A percentile compares a stretch with the other conserved stretches of the same genome.
Evolutionary conservation across 2,888 invertebrate species (phyloP).

Genomic region (Drosophila helvetica): DNA sequence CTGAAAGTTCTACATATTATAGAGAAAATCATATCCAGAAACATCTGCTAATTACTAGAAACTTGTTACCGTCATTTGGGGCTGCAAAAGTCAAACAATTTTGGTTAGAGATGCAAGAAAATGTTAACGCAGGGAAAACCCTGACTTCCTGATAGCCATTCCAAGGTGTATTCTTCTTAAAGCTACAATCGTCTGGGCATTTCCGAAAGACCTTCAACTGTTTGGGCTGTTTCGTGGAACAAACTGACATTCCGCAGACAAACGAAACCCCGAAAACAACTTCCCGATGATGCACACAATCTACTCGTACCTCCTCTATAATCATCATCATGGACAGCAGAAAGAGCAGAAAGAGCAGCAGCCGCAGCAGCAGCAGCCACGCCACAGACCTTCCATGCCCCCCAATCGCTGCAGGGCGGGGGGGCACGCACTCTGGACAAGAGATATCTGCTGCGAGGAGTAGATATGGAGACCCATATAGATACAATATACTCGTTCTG

Average conservation of each 20-base stretch:
- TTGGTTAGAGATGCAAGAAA: no score
- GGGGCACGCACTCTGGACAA: slow-evolving; percentile 10
- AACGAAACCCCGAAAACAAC: not conserved
- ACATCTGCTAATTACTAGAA: not conserved
- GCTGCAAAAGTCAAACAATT: no score
- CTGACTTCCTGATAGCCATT: not conserved
- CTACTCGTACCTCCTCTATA: slow-evolving; percentile 1
- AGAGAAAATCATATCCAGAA: not conserved
- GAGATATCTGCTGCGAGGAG: slow-evolving; percentile 1
- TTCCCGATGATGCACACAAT: not conserved
- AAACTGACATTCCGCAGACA: not conserved
- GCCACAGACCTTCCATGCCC: not conserved
- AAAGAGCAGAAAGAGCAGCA: not conserved
- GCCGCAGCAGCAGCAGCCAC: not conserved
- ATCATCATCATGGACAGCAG: not conserved
- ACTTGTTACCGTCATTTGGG: not conserved
- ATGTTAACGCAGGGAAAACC: no score
- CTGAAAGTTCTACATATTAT: no score
- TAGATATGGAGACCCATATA: slow-evolving; percentile 9
- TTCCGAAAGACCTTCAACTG: not conserved
- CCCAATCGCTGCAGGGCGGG: slow-evolving; percentile 48
- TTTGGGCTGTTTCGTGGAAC: not conserved
- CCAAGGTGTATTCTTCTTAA: not conserved
- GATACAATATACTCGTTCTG: not conserved
- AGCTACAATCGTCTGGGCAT: not conserved